These are phyloP conservation scores for Xiphorhynchus erythropygius DNA, from an alignment of 2,797 vertebrate genomes.

Conservation along the genomic window DNA sequence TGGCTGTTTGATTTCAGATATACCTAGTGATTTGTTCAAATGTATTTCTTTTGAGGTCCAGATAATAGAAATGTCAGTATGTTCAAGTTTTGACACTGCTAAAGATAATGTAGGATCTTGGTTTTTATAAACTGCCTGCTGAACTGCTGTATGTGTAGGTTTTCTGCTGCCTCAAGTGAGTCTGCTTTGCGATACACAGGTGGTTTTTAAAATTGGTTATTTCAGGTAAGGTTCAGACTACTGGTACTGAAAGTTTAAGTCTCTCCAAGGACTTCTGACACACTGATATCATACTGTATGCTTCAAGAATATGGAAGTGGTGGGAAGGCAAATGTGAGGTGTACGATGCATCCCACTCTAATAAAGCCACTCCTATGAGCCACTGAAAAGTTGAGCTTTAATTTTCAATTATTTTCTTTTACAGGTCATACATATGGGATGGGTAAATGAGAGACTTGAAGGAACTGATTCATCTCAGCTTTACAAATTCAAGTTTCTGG, in stretches of 20 bases:
- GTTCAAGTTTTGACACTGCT: not conserved
- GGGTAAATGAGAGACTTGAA: slow-evolving; percentile 86
- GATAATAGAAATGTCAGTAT: not conserved
- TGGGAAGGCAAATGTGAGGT: not conserved
- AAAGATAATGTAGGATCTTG: not conserved
- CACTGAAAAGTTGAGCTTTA: slow-evolving; percentile 29
- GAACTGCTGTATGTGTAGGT: not conserved
- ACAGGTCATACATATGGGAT: slow-evolving; percentile 93
- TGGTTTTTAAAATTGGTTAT: not conserved
- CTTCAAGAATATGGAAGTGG: not conserved
- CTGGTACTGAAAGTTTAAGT: not conserved
- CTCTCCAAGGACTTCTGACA: not conserved
- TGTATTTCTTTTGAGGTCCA: not conserved
- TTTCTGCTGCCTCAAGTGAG: not conserved
- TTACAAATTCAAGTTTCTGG: slow-evolving; percentile 87
- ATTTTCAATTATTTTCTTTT: slow-evolving; percentile 61
- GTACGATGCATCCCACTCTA: not conserved
- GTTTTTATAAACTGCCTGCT: not conserved
- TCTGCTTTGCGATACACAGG: not conserved
- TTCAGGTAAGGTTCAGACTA: not conserved
- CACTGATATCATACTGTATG: not conserved
- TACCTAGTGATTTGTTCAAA: not conserved
- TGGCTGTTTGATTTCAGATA: not conserved
- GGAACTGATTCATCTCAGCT: slow-evolving; percentile 71
- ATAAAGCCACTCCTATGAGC: not conserved